phyloP scores from a whole-genome alignment of 2,797 vertebrate species.

The Neoniphon sammara region DNA sequence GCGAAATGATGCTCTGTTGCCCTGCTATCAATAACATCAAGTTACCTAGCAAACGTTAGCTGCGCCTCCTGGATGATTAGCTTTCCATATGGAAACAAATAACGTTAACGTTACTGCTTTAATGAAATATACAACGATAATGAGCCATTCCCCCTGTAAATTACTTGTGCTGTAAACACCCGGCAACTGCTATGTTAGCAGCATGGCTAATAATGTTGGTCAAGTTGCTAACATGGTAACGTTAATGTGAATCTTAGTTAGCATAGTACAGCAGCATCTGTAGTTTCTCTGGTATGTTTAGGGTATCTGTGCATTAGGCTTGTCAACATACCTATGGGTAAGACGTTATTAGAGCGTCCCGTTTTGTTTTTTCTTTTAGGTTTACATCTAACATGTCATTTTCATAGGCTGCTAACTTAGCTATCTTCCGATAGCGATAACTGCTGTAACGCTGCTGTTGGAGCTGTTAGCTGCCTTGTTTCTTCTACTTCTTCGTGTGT shows the following conservation, averaged over 20 bases:
- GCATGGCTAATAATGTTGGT: background rate
- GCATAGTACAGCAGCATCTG: constrained; percentile 12
- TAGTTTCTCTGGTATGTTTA: constrained; percentile 14
- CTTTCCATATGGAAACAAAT: no score
- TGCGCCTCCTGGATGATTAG: background rate
- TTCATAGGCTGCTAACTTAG: constrained; percentile 35
- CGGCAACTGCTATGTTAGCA: constrained; percentile 11
- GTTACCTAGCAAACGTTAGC: background rate
- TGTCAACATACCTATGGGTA: constrained; percentile 69
- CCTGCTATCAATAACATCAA: background rate
- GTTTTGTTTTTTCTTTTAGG: constrained; percentile 47
- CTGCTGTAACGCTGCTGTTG: constrained; percentile 33
- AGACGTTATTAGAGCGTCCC: constrained; percentile 43
- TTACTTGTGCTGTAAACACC: constrained; percentile 1
- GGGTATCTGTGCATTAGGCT: constrained; percentile 42
- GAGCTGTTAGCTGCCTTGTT: background rate
- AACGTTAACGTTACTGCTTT: no score
- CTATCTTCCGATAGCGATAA: background rate
- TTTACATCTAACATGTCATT: constrained; percentile 53
- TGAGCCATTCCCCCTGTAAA: background rate
- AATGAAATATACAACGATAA: background rate
- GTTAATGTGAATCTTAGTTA: constrained; percentile 1
- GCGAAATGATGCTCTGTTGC: no score
- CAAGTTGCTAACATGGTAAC: no score
- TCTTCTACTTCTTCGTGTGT: no score